Evolutionary conservation across 2,888 invertebrate genomes (phyloP).

Genomic region (Antheraea assamensis): DNA sequence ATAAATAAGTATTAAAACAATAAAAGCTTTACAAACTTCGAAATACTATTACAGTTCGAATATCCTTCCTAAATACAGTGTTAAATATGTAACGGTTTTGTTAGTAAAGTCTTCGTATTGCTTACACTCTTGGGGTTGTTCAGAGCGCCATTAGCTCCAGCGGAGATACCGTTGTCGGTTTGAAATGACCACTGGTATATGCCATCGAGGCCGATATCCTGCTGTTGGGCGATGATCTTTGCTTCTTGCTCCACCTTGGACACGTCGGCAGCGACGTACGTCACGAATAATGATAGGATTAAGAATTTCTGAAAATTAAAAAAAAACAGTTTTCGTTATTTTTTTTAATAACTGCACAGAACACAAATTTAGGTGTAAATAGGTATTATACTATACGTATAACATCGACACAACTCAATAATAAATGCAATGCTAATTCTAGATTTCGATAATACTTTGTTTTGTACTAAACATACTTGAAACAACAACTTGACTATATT

Average conservation of each 20-base stretch:
- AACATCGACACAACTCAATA: too few species aligned
- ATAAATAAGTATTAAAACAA: too few species aligned
- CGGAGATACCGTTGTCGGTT: constrained; percentile 1
- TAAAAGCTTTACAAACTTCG: too few species aligned
- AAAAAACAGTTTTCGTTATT: background rate
- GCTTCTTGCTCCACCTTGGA: background rate
- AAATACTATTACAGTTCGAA: too few species aligned
- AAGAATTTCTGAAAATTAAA: constrained; percentile 47
- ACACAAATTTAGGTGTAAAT: too few species aligned
- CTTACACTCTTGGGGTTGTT: background rate
- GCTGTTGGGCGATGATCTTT: background rate
- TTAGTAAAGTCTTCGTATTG: background rate
- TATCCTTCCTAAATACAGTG: too few species aligned
- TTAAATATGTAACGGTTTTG: too few species aligned
- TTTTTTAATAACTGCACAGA: background rate
- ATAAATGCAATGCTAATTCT: too few species aligned
- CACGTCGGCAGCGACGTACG: constrained; percentile 62
- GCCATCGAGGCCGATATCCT: background rate
- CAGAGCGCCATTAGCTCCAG: background rate
- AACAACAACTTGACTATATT: too few species aligned
- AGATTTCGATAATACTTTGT: too few species aligned
- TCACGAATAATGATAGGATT: constrained; percentile 40
- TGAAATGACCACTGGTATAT: background rate
- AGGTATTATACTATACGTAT: too few species aligned
- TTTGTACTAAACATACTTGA: too few species aligned